Conservation (phyloP, 92 coral and sea anemone genomes). For the Phenganax subtilis region DNA sequence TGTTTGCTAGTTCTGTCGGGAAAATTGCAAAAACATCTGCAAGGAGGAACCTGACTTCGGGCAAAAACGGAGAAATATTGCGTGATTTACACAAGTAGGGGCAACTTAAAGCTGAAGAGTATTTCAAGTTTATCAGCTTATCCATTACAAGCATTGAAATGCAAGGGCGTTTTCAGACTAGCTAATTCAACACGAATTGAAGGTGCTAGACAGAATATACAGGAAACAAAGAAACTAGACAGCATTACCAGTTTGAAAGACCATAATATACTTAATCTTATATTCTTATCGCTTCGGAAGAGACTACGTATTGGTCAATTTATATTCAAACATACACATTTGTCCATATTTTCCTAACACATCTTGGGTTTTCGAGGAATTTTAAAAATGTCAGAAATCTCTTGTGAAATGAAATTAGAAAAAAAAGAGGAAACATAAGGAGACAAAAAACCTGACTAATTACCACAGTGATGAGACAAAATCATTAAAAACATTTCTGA, state of each 20-base stretch:
- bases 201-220: too few species aligned
- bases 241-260: too few species aligned
- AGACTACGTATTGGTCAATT: neutral
- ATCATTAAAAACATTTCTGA: neutral
- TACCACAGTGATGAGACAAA: neutral
- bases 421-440: neutral
- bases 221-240: too few species aligned
- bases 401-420: neutral
- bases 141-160: too few species aligned
- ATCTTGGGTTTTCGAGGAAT: neutral
- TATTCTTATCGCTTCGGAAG: too few species aligned
- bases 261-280: too few species aligned
- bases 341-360: neutral
- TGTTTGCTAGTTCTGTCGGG: constrained; percentile 10
- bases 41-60: neutral
- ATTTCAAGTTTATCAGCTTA: neutral
- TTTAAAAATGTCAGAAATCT: neutral
- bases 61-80: neutral
- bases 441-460: neutral
- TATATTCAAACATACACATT: neutral
- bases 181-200: too few species aligned
- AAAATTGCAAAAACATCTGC: constrained; percentile 26
- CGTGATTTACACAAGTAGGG: neutral
- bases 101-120: neutral
- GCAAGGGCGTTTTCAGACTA: neutral